Percentiles rank a stretch among this genome's conserved stretches.
These are phyloP conservation scores for Euura saliciscinereae DNA, from an alignment of 1,140 invertebrate species.

Conservation along the genomic window DNA sequence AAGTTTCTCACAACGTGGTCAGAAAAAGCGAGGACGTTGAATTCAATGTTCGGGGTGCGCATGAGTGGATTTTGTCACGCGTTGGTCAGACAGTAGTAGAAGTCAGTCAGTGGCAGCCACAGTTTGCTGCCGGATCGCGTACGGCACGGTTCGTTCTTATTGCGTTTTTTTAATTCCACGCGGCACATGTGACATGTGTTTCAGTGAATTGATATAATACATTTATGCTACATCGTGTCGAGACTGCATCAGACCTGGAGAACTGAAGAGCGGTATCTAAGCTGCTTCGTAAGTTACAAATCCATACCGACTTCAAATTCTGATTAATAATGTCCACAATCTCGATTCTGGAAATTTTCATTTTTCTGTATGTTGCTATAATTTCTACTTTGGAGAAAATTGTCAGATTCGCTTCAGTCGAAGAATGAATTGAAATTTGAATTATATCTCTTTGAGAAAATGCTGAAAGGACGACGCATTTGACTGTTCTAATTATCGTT, in stretches of 20 bases:
- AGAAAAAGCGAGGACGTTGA: too few species aligned
- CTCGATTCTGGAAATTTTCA: too few species aligned
- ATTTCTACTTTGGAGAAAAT: too few species aligned
- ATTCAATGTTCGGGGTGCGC: not conserved
- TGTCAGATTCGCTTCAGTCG: not conserved
- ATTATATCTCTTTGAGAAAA: not conserved
- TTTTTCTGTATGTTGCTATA: too few species aligned
- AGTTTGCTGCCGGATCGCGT: not conserved
- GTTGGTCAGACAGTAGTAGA: not conserved
- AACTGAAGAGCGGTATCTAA: too few species aligned
- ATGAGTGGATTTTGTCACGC: slow-evolving; percentile 5
- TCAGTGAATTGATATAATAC: not conserved
- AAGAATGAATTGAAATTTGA: not conserved
- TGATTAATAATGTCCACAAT: too few species aligned
- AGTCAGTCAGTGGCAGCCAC: not conserved
- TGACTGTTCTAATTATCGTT: not conserved
- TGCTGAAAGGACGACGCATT: not conserved
- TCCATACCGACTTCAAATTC: too few species aligned
- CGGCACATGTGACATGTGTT: not conserved
- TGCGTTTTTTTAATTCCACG: not conserved
- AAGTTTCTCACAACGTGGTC: too few species aligned
- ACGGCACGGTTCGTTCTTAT: not conserved
- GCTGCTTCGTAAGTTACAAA: too few species aligned
- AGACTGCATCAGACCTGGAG: not conserved
- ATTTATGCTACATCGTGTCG: not conserved